Percentiles rank a stretch among this genome's conserved stretches.
phyloP scores from a whole-genome alignment of 2,113 vertebrate genomes.

The Hystrix cristata region DNA sequence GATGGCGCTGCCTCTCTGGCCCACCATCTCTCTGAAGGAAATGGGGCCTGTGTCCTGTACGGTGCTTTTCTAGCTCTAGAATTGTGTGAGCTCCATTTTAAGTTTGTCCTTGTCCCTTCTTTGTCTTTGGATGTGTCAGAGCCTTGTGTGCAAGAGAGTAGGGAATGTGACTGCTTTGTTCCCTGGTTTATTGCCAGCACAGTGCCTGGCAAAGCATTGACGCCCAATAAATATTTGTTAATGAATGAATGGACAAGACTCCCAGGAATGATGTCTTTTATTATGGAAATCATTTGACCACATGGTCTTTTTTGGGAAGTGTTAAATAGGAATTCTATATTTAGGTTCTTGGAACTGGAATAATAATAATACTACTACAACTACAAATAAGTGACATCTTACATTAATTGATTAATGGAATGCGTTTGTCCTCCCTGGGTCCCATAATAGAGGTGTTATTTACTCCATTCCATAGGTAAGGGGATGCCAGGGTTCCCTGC shows the following conservation, averaged over 20 bases:
- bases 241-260: slow-evolving; percentile 15
- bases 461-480: neutral
- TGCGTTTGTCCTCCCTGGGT: neutral
- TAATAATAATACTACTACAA: neutral
- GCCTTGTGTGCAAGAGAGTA: neutral
- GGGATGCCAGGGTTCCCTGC: neutral
- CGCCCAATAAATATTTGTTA: slow-evolving; percentile 49
- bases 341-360: slow-evolving; percentile 20
- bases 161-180: neutral
- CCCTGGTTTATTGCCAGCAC: slow-evolving; percentile 31
- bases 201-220: neutral
- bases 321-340: slow-evolving; percentile 32
- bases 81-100: neutral
- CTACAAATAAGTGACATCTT: neutral
- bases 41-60: accelerated
- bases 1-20: accelerated
- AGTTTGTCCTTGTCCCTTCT: neutral
- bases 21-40: neutral
- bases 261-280: slow-evolving; percentile 35
- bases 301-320: slow-evolving; percentile 50
- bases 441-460: neutral
- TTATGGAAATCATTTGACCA: slow-evolving; percentile 55
- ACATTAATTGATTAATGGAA: neutral
- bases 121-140: neutral
- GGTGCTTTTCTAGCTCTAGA: neutral